These are phyloP conservation scores for Oreochromis spilurus DNA, from an alignment of 2,113 vertebrate genomes.

Conservation along the genomic window DNA sequence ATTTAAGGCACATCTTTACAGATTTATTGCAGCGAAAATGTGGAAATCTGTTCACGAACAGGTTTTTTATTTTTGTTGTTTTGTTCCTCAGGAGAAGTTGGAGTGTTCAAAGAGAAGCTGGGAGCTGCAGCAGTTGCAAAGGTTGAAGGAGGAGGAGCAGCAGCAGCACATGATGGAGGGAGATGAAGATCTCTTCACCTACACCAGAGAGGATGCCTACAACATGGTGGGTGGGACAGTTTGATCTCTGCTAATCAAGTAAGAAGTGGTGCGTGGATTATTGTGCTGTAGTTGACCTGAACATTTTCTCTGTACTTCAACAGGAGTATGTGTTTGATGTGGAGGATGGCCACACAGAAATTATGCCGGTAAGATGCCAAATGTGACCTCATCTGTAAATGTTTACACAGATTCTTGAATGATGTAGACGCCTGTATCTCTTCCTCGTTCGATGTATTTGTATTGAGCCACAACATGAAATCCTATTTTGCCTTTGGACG, in stretches of 20 bases:
- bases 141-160: slow-evolving; percentile 76
- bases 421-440: not conserved
- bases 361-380: slow-evolving; percentile 83
- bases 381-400: not conserved
- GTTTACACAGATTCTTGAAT: not conserved
- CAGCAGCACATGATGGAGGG: slow-evolving; percentile 76
- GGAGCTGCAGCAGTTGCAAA: slow-evolving; percentile 82
- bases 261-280: not conserved
- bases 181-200: slow-evolving; percentile 87
- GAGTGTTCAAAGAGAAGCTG: slow-evolving; percentile 79
- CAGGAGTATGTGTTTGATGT: slow-evolving; percentile 88
- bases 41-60: not conserved
- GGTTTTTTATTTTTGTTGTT: not conserved
- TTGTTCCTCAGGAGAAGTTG: slow-evolving; percentile 67
- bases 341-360: slow-evolving; percentile 85
- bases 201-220: slow-evolving; percentile 90
- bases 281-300: not conserved
- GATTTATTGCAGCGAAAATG: not conserved
- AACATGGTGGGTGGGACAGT: slow-evolving; percentile 78
- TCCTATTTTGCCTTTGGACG: not conserved
- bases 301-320: not conserved
- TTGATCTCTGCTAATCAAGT: not conserved
- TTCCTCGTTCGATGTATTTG: not conserved
- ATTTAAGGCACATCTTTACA: not conserved
- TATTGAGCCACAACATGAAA: not conserved